Evolutionary conservation across 2,797 vertebrate species (phyloP).

Genomic region (Steatocranus sp.): DNA sequence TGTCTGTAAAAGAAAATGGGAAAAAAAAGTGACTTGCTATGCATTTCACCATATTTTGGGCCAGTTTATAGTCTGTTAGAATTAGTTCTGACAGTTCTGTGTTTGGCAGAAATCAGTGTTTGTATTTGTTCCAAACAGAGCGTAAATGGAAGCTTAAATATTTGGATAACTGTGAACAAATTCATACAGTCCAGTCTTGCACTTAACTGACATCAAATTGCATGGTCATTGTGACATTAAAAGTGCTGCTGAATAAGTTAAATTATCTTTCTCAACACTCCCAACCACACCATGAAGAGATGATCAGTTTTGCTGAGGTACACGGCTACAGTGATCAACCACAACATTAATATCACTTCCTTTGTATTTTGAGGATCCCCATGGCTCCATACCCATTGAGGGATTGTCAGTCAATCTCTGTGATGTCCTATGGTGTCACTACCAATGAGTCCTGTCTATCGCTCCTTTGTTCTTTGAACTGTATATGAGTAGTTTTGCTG

Average conservation of each 20-base stretch:
- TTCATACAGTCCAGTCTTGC: not conserved
- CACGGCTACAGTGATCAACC: not conserved
- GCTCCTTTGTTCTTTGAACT: not conserved
- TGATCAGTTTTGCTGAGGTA: not conserved
- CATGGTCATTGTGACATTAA: not conserved
- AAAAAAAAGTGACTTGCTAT: not conserved
- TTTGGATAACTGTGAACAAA: not conserved
- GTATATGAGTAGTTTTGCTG: not conserved
- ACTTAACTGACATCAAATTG: not conserved
- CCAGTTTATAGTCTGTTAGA: not conserved
- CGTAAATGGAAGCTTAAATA: not conserved
- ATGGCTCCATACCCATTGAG: accelerated
- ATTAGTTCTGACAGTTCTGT: not conserved
- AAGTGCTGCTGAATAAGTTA: not conserved
- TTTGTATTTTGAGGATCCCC: not conserved
- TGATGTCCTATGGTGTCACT: not conserved
- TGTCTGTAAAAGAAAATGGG: not conserved
- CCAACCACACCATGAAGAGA: not conserved
- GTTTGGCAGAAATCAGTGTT: not conserved
- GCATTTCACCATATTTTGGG: not conserved
- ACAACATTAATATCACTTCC: not conserved
- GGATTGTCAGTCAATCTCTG: not conserved
- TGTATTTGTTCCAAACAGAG: not conserved
- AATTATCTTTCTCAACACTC: not conserved
- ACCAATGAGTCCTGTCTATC: not conserved